Base-by-base conservation (phyloP, 2,888 invertebrate genomes). In the Diplolepis rosae region DNA sequence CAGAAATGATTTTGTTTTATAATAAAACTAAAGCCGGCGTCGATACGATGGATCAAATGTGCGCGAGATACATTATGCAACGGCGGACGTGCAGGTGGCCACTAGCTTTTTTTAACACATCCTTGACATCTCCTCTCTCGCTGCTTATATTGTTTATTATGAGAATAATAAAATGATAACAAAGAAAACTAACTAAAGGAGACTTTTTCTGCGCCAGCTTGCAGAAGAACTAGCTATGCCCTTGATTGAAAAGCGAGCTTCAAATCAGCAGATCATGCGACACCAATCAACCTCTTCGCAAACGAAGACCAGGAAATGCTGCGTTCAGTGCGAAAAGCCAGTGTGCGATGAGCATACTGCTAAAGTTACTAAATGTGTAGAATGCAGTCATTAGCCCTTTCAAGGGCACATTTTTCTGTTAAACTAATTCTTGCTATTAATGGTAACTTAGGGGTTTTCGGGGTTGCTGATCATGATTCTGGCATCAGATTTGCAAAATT, bases 21-120 rank as follows among this genome's bases (percentile, higher is more conserved):
- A 80, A 80, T 68, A 48, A 66, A 68, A 70, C 66, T 15, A 80
- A 80, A 73, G 66, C 65, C 75, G 75, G 76, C 18, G 75, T 76
- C 13, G 77, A 77, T 45, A 72, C 61, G 4, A 75, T 76, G 70
- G 74, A 78, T 28, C 70, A 76, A 66, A 74, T 79, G 78, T 15
- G 72, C 35, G 68, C 70, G 5, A 73, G 76, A 65, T 80, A 77
- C 67, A 74, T 75, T 32, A 74, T 71, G 13, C 73, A 77, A 56
- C 56, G 77, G 66, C 72, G 71, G 35, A 78, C 77, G 50, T 65
- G 51, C 42, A 69, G 79, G 52, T 75, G 74, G 77, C 74, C 72
- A 39, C 30, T 75, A 52, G 72, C 73, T 66, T 67, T 77, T n/a
- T 78, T 77, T 73, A 74, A 52, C 32, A 78, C 61, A 76, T 79